Evolutionary conservation across 1,140 invertebrate species (phyloP).

Genomic region (Drosophila pandora): DNA sequence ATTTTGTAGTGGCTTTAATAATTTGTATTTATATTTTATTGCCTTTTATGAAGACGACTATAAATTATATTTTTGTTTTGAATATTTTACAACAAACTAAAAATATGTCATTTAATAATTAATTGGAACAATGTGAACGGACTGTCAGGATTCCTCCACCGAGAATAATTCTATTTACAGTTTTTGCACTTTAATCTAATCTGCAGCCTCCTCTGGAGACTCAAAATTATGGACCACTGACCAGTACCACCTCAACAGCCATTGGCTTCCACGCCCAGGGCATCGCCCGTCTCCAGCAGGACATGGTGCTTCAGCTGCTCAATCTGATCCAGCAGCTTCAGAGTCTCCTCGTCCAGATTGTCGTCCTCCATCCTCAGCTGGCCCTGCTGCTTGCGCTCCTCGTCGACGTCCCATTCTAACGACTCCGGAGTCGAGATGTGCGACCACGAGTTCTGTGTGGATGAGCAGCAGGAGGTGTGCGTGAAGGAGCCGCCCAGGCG

Average conservation of each 20-base stretch:
- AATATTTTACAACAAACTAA: background rate
- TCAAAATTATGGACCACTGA: conserved; percentile 25
- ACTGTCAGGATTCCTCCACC: background rate
- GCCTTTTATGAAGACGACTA: background rate
- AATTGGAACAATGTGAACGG: background rate
- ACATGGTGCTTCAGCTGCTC: conserved; percentile 81
- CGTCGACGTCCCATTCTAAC: conserved; percentile 80
- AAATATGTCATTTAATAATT: background rate
- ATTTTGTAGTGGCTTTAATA: too few relatives aligned
- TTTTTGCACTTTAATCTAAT: background rate
- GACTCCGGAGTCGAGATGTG: conserved; percentile 83
- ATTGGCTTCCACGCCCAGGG: conserved; percentile 43
- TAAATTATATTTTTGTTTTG: background rate
- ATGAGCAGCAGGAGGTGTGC: conserved; percentile 67
- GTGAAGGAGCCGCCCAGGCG: conserved; percentile 67
- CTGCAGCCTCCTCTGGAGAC: too few relatives aligned
- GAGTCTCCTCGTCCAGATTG: conserved; percentile 75
- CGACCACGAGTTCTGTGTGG: conserved; percentile 79
- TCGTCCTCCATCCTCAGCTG: conserved; percentile 72
- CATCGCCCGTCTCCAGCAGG: conserved; percentile 76
- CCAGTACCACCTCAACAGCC: conserved; percentile 55
- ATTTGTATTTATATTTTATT: too few relatives aligned
- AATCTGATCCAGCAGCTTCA: conserved; percentile 77
- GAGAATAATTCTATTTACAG: background rate
- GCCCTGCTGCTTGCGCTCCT: conserved; percentile 72